These are phyloP conservation scores for Brachionus calyciflorus DNA, from an alignment of 1,140 invertebrate genomes.

Conservation along the genomic window DNA sequence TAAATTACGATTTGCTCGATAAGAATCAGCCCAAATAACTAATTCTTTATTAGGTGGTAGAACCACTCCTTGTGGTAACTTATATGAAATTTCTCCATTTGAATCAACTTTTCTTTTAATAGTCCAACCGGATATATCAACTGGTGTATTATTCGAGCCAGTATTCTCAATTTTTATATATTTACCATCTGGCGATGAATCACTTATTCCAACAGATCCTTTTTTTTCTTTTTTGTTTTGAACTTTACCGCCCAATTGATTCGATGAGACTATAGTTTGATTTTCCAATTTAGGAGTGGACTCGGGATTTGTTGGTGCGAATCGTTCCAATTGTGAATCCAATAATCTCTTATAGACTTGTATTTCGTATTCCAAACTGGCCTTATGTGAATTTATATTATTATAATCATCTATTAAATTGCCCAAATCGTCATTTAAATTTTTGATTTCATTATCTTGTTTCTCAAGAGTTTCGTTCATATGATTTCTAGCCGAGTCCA, in stretches of 20 bases:
- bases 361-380: conserved; percentile 18
- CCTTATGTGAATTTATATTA: neutral
- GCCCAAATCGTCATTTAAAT: conserved; percentile 17
- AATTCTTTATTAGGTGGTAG: conserved; percentile 7
- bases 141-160: neutral
- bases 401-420: conserved; percentile 10
- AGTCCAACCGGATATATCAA: conserved; percentile 23
- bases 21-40: conserved; percentile 15
- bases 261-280: conserved; percentile 24
- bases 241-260: conserved; percentile 28
- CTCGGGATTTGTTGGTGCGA: neutral
- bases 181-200: conserved; percentile 35
- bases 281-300: neutral
- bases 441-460: conserved; percentile 28
- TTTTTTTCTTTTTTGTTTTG: conserved; percentile 46
- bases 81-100: neutral
- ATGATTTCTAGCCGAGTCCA: neutral
- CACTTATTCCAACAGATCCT: conserved; percentile 18
- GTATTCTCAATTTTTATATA: conserved; percentile 36
- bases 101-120: conserved; percentile 21
- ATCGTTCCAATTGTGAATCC: conserved; percentile 12
- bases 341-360: conserved; percentile 30
- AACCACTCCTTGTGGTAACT: neutral
- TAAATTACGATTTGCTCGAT: neutral
- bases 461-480: neutral